Conservation (phyloP, 2,797 vertebrate genomes). For the Ceryle rudis region DNA sequence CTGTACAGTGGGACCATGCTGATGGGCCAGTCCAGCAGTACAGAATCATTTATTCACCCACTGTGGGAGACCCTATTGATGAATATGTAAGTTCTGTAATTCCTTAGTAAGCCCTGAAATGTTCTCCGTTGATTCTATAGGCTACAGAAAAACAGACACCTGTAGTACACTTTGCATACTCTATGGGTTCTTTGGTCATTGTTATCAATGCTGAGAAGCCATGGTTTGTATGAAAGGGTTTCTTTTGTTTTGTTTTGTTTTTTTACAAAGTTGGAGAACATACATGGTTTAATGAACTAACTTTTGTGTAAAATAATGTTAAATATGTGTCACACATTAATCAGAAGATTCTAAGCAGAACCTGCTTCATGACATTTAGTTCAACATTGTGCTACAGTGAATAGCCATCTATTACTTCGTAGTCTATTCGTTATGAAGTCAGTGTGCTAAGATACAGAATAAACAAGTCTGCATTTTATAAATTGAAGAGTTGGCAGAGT, state of each 20-base stretch:
- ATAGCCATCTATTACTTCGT: not conserved
- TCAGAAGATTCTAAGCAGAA: not conserved
- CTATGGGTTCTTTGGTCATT: not conserved
- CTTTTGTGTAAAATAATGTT: not conserved
- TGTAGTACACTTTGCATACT: not conserved
- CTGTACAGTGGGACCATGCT: slow-evolving; percentile 94
- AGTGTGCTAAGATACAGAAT: not conserved
- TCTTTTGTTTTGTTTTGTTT: too few relatives aligned
- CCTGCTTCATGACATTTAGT: not conserved
- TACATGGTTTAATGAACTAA: not conserved
- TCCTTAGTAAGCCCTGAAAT: not conserved
- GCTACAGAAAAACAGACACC: not conserved
- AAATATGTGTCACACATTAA: not conserved
- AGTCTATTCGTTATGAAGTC: not conserved
- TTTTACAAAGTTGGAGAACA: not conserved
- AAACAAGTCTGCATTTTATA: not conserved
- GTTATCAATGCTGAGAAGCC: not conserved
- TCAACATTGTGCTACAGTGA: not conserved
- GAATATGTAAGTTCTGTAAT: slow-evolving; percentile 87
- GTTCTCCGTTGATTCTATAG: not conserved
- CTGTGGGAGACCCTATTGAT: slow-evolving; percentile 91
- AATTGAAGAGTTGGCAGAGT: not conserved
- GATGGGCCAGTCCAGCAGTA: slow-evolving; percentile 95
- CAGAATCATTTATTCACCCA: slow-evolving; percentile 88
- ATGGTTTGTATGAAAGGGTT: not conserved